Percentiles rank a stretch among this genome's conserved stretches.
Conservation (phyloP, 2,113 vertebrate species). For the Sarotherodon lohbergeri region DNA sequence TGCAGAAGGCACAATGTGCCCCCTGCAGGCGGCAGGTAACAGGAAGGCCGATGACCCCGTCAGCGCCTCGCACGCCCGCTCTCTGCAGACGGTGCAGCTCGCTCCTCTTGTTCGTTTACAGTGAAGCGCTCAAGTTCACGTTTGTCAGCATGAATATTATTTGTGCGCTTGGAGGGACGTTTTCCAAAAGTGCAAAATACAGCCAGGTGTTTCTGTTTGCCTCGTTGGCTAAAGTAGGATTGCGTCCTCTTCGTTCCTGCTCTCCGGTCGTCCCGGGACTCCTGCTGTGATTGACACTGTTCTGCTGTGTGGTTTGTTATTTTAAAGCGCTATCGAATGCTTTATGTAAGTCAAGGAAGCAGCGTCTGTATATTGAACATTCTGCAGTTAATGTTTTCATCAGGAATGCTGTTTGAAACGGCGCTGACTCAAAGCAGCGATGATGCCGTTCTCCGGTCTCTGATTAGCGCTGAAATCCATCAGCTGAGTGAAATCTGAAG, state of each 20-base stretch:
- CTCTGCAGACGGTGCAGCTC: not conserved
- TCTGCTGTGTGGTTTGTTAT: not conserved
- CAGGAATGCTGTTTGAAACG: not conserved
- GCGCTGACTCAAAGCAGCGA: not conserved
- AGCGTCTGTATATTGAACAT: not conserved
- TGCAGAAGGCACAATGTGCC: not conserved
- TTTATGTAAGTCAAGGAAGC: not conserved
- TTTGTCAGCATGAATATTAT: not conserved
- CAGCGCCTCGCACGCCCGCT: not conserved
- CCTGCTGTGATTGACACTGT: not conserved
- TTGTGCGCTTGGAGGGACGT: not conserved
- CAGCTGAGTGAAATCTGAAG: not conserved
- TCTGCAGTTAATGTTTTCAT: not conserved
- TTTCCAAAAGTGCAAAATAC: not conserved
- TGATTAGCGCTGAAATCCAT: not conserved
- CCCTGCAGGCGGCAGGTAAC: not conserved
- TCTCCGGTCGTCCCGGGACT: not conserved
- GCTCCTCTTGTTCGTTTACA: not conserved
- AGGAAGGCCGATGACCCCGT: not conserved
- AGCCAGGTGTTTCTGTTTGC: not conserved
- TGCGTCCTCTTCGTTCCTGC: not conserved
- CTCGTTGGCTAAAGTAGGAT: not conserved
- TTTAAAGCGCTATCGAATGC: fast-evolving
- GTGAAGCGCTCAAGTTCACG: not conserved
- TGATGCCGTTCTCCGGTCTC: not conserved